Evolutionary conservation across 2,113 vertebrate species (phyloP), one percentile per base, ranked within the genome.

Genomic region (Tursiops truncatus): DNA sequence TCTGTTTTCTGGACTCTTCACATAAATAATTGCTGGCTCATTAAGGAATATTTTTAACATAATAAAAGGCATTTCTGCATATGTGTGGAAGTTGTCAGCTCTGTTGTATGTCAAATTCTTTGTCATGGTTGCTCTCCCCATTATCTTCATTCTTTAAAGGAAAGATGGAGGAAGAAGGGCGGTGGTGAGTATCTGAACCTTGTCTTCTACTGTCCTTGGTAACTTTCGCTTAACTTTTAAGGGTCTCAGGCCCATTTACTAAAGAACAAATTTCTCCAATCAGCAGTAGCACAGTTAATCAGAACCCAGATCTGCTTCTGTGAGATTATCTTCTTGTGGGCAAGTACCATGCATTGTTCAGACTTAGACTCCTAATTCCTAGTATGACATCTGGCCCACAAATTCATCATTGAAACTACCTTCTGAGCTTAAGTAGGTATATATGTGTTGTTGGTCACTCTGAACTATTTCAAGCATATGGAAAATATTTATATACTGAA

Each of bases 51-150:
- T 80, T 56, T 86, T 93, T 80, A 71, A 89, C 65, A 41, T 20
- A 96, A 94, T 97, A 94, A 98, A 98, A 96, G 26, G 87, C 38
- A 90, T 89, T 94, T 96, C 67, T 81, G 6, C 44, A 4, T 53
- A 70, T 67, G 1, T 94, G 21, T 90, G 20, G 36, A 50, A 68
- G 13, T 74, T 81, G 56, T 90, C 31, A 9, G 36, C 12, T 79
- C 18, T 94, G 47, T 91, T 91, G 26, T 62, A 36, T 23, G 41
- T 50, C 84, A 21, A 71, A 17, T 38, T 76, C 38, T 28, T 90
- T 84, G 38, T 96, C 53, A 38, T 0, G 17, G 50, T 77, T 71
- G 11, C n/a, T 65, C 14, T 41, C 58, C 47, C 26, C 23, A 18
- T 50, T 33, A 4, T 67, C 36, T 89, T 70, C 38, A 36, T 70